Conservation (phyloP, 2,888 invertebrate species). For the Suillia variegata region DNA sequence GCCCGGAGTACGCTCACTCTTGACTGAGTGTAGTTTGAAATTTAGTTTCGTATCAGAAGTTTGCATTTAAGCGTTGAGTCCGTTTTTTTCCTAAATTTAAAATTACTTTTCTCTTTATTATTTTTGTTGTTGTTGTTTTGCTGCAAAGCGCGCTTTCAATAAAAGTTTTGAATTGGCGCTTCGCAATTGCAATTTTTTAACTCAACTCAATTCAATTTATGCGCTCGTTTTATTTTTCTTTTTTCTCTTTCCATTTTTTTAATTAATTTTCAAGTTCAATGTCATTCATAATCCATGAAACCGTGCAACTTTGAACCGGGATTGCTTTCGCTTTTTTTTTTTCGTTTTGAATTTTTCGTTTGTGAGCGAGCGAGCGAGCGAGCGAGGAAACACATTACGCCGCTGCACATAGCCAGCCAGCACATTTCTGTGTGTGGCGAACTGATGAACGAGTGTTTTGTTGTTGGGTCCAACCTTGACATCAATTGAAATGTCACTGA, state of each 20-base stretch:
- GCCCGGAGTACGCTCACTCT: too few relatives aligned
- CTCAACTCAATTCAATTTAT: background rate
- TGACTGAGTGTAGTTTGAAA: too few relatives aligned
- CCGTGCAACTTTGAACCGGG: background rate
- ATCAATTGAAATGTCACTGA: slow-evolving; percentile 54
- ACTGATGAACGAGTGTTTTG: slow-evolving; percentile 10
- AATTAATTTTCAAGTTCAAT: slow-evolving; percentile 24
- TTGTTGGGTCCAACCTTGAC: slow-evolving; percentile 48
- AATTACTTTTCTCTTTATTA: too few relatives aligned
- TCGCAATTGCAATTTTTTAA: background rate
- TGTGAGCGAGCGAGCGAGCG: background rate
- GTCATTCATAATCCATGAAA: slow-evolving; percentile 15
- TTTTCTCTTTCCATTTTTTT: too few relatives aligned
- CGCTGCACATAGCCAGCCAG: too few relatives aligned
- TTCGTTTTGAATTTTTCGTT: background rate
- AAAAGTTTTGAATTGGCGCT: background rate
- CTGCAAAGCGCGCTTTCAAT: too few relatives aligned
- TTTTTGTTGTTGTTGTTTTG: too few relatives aligned
- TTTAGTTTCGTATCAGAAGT: too few relatives aligned
- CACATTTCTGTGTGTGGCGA: too few relatives aligned
- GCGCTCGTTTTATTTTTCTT: too few relatives aligned
- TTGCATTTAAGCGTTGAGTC: too few relatives aligned
- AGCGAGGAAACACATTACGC: background rate
- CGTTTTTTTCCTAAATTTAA: too few relatives aligned
- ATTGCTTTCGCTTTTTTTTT: slow-evolving; percentile 1